These are phyloP conservation scores for Lamprologus lemairii DNA, from an alignment of 2,113 vertebrate species.

Conservation along the genomic window DNA sequence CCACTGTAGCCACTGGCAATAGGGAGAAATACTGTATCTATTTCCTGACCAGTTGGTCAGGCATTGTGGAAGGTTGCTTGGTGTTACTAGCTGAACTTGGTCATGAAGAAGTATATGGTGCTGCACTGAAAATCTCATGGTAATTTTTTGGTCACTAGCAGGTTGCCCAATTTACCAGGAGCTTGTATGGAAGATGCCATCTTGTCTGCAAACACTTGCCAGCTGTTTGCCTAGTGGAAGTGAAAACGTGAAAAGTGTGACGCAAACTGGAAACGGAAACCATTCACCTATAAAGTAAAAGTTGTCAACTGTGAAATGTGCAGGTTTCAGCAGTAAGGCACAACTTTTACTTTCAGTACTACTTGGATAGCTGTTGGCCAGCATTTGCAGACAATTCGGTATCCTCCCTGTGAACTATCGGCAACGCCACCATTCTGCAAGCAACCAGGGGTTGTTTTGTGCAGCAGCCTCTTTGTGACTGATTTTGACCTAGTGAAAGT, in stretches of 20 bases:
- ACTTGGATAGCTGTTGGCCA: not conserved
- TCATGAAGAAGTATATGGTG: too few relatives aligned
- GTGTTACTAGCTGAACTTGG: not conserved
- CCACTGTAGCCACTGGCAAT: not conserved
- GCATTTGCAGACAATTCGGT: not conserved
- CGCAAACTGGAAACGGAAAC: not conserved
- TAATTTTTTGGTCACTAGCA: not conserved
- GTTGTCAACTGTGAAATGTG: not conserved
- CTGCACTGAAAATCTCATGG: not conserved
- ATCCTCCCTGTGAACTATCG: not conserved
- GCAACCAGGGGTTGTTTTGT: not conserved
- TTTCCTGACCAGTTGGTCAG: not conserved
- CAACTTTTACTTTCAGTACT: not conserved
- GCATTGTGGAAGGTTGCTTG: not conserved
- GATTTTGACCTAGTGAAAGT: not conserved
- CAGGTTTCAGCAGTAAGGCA: not conserved
- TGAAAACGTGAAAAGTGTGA: not conserved
- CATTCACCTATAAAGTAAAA: not conserved
- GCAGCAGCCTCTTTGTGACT: not conserved
- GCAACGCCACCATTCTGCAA: not conserved
- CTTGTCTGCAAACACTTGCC: not conserved
- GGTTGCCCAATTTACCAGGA: not conserved
- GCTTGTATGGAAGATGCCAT: not conserved
- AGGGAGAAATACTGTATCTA: not conserved
- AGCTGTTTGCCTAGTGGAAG: not conserved